phyloP scores from a whole-genome alignment of 2,888 invertebrate genomes.

The Acanthoscelides obtectus region DNA sequence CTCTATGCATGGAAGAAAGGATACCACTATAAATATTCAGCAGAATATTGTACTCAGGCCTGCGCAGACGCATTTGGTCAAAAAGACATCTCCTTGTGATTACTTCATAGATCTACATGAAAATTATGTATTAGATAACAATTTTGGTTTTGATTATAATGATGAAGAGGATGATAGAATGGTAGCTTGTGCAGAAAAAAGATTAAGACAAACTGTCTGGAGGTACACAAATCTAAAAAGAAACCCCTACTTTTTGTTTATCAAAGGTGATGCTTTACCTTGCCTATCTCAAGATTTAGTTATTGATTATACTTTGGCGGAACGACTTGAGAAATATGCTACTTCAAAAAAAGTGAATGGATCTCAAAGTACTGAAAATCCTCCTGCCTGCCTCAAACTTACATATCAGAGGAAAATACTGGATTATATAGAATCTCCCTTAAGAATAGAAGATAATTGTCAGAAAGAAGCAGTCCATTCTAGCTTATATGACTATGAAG shows the following conservation, averaged over 20 bases:
- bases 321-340: constrained; percentile 8
- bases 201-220: background rate
- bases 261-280: constrained; percentile 17
- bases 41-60: constrained; percentile 8
- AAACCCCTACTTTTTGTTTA: constrained; percentile 14
- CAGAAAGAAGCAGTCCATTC: constrained; percentile 1
- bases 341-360: constrained; percentile 2
- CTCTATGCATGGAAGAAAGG: background rate
- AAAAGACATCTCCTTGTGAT: background rate
- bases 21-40: constrained; percentile 10
- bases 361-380: constrained; percentile 1
- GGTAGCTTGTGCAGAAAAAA: background rate
- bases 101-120: background rate
- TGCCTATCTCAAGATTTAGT: constrained; percentile 18
- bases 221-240: constrained; percentile 6
- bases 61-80: background rate
- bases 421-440: constrained; percentile 8
- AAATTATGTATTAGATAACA: background rate
- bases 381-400: background rate
- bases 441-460: background rate
- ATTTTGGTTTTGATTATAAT: background rate
- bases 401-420: constrained; percentile 9
- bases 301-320: constrained; percentile 13
- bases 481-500: constrained; percentile 17
- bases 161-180: background rate